Evolutionary conservation across 2,888 invertebrate species (phyloP).

Genomic region (Cantharis lateralis): DNA sequence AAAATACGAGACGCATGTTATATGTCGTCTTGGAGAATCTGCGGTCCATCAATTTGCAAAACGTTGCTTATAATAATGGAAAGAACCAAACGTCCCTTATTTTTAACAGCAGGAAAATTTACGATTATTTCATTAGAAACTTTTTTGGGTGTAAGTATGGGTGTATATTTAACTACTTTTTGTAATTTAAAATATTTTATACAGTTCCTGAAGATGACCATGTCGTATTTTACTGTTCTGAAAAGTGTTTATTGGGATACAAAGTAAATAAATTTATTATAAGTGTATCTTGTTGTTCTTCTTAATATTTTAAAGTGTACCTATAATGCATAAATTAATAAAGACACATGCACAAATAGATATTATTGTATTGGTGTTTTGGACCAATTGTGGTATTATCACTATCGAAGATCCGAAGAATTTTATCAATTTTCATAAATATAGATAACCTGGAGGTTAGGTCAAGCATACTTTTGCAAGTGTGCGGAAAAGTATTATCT

Average conservation of each 20-base stretch:
- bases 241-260: not conserved
- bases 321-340: too few relatives aligned
- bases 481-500: too few relatives aligned
- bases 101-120: not conserved
- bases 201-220: not conserved
- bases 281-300: too few relatives aligned
- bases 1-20: not conserved
- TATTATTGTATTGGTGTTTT: too few relatives aligned
- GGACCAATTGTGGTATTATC: too few relatives aligned
- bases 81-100: constrained; percentile 1
- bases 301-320: too few relatives aligned
- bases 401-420: too few relatives aligned
- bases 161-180: not conserved
- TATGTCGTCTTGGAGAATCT: not conserved
- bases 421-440: too few relatives aligned
- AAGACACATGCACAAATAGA: too few relatives aligned
- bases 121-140: not conserved
- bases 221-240: not conserved
- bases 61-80: constrained; percentile 7
- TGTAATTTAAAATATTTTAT: not conserved
- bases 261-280: not conserved
- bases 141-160: not conserved
- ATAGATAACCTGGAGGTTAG: too few relatives aligned
- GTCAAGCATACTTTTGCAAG: too few relatives aligned
- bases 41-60: not conserved